Percentiles rank a stretch among this genome's conserved stretches.
These are phyloP conservation scores for Rapana venosa DNA, from an alignment of 2,888 invertebrate species.

Conservation along the genomic window DNA sequence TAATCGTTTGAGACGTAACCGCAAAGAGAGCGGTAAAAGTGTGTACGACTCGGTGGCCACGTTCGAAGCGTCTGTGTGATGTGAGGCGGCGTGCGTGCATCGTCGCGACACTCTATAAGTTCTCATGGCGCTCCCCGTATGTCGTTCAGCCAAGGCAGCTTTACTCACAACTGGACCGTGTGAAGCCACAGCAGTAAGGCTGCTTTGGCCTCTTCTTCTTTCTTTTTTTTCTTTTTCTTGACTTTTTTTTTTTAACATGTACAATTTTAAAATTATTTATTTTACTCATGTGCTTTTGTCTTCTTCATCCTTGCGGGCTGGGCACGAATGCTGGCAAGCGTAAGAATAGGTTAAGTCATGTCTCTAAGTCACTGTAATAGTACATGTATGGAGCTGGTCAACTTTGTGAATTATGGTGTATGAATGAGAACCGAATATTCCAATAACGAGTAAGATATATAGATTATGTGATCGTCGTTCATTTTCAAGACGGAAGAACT, in stretches of 20 bases:
- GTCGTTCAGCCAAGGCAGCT: constrained; percentile 33
- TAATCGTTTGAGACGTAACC: constrained; percentile 47
- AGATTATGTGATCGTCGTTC: no score
- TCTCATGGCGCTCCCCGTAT: background rate
- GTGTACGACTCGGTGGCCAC: constrained; percentile 69
- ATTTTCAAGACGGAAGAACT: no score
- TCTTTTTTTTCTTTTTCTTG: background rate
- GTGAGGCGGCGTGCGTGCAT: background rate
- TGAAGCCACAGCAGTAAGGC: background rate
- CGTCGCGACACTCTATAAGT: background rate
- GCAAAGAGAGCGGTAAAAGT: constrained; percentile 55
- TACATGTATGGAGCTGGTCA: background rate
- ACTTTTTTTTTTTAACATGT: background rate
- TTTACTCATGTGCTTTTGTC: background rate
- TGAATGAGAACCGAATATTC: background rate
- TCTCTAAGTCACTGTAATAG: background rate
- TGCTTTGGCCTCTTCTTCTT: background rate
- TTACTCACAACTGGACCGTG: background rate
- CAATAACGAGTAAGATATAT: background rate
- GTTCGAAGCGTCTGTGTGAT: constrained; percentile 72
- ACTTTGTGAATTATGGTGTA: background rate
- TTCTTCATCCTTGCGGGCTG: background rate
- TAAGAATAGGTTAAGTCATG: background rate
- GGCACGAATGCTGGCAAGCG: background rate
- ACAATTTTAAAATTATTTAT: background rate